phyloP scores from a whole-genome alignment of 1,140 invertebrate species.

The Apis laboriosa region DNA sequence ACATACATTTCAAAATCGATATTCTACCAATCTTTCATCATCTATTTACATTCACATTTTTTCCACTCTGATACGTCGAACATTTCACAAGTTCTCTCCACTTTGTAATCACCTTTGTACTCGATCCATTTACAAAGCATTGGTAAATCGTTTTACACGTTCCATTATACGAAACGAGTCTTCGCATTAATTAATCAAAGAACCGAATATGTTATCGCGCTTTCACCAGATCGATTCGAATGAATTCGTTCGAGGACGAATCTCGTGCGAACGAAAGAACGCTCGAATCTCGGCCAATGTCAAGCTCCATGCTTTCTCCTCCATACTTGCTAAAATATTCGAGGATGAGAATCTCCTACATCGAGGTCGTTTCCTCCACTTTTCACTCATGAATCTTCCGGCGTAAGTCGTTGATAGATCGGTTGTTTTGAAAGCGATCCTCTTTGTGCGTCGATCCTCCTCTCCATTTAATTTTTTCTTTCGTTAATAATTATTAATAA shows the following conservation, averaged over 20 bases:
- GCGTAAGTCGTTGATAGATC: background rate
- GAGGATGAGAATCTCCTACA: background rate
- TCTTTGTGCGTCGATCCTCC: background rate
- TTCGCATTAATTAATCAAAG: background rate
- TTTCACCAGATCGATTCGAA: slow-evolving; percentile 33
- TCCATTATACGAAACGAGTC: background rate
- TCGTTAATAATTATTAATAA: no score
- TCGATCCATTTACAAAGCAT: background rate
- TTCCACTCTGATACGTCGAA: background rate
- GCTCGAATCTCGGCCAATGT: slow-evolving; percentile 49
- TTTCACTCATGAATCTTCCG: slow-evolving; percentile 34
- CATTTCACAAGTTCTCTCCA: background rate
- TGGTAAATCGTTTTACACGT: background rate
- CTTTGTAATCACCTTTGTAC: background rate
- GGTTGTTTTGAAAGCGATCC: no score
- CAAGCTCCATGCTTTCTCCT: slow-evolving; percentile 48
- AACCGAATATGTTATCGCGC: background rate
- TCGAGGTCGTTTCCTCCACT: slow-evolving; percentile 19
- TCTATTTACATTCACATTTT: background rate
- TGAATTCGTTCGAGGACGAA: slow-evolving; percentile 8
- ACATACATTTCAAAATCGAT: no score
- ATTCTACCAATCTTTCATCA: background rate
- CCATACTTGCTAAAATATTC: background rate
- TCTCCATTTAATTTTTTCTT: background rate
- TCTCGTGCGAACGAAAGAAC: slow-evolving; percentile 43